Percentiles rank a stretch among this genome's conserved stretches.
Evolutionary conservation across 1,140 invertebrate species (phyloP).

Genomic region (Caenorhabditis inopinata): DNA sequence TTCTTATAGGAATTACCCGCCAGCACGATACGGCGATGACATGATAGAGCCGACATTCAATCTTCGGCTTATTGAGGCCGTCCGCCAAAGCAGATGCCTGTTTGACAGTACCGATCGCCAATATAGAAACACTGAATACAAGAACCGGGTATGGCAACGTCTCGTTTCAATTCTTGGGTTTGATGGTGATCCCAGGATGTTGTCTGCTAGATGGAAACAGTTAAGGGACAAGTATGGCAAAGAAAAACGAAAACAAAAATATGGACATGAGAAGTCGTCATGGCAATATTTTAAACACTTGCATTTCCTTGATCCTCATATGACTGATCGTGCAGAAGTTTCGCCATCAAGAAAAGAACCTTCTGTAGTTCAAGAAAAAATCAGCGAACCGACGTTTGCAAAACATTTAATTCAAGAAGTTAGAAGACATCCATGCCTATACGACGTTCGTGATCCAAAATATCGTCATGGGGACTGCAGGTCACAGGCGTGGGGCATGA

Average conservation of each 20-base stretch:
- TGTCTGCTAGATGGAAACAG: slow-evolving; percentile 44
- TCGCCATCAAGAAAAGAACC: slow-evolving; percentile 35
- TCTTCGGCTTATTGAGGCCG: slow-evolving; percentile 50
- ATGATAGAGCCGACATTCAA: slow-evolving; percentile 49
- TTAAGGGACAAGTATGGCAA: slow-evolving; percentile 49
- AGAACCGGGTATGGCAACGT: slow-evolving; percentile 37
- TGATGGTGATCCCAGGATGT: slow-evolving; percentile 43
- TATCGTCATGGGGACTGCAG: slow-evolving; percentile 49
- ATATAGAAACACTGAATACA: slow-evolving; percentile 45
- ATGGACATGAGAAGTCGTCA: slow-evolving; percentile 18
- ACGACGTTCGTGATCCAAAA: slow-evolving; percentile 47
- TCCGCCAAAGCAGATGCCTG: slow-evolving; percentile 44
- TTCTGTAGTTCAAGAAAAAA: not conserved
- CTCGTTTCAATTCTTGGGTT: slow-evolving; percentile 33
- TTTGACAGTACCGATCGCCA: slow-evolving; percentile 48
- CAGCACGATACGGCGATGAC: slow-evolving; percentile 8
- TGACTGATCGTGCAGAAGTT: slow-evolving; percentile 36
- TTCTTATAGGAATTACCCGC: not conserved
- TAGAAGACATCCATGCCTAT: slow-evolving; percentile 46
- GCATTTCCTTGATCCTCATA: slow-evolving; percentile 47
- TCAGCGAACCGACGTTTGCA: slow-evolving; percentile 40
- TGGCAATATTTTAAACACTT: slow-evolving; percentile 52
- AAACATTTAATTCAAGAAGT: slow-evolving; percentile 42
- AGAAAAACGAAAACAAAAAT: slow-evolving; percentile 49
- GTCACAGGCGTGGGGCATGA: slow-evolving; percentile 42